A percentile compares a stretch with the other conserved stretches of the same genome.
phyloP scores from a whole-genome alignment of 2,888 invertebrate genomes.

The Tuberolachnus salignus region DNA sequence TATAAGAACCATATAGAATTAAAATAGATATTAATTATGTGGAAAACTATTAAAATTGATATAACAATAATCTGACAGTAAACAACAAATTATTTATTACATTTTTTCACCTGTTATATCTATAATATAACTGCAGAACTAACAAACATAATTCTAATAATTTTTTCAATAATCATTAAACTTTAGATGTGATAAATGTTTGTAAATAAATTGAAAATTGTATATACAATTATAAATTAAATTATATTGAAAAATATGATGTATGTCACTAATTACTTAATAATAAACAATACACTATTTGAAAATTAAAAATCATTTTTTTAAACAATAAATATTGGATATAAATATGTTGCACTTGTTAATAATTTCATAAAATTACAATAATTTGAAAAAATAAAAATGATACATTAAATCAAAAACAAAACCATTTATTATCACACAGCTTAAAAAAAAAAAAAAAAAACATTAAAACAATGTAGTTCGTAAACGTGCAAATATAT shows the following conservation, averaged over 20 bases:
- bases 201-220: not conserved
- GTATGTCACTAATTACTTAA: not conserved
- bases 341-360: too few species aligned
- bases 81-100: not conserved
- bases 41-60: too few species aligned
- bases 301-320: too few species aligned
- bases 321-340: too few species aligned
- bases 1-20: too few species aligned
- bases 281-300: not conserved
- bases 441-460: not conserved
- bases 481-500: constrained; percentile 44
- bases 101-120: too few species aligned
- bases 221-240: not conserved
- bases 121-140: too few species aligned
- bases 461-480: constrained; percentile 45
- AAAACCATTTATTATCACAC: constrained; percentile 50
- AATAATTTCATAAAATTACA: not conserved
- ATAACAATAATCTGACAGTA: too few species aligned
- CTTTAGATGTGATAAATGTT: not conserved
- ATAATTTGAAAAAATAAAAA: constrained; percentile 1
- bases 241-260: not conserved
- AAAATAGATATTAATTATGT: too few species aligned
- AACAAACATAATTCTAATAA: too few species aligned
- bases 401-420: constrained; percentile 25
- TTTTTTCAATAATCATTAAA: too few species aligned